Conservation (phyloP, 2,797 vertebrate genomes). For the Cichlasoma orientale region DNA sequence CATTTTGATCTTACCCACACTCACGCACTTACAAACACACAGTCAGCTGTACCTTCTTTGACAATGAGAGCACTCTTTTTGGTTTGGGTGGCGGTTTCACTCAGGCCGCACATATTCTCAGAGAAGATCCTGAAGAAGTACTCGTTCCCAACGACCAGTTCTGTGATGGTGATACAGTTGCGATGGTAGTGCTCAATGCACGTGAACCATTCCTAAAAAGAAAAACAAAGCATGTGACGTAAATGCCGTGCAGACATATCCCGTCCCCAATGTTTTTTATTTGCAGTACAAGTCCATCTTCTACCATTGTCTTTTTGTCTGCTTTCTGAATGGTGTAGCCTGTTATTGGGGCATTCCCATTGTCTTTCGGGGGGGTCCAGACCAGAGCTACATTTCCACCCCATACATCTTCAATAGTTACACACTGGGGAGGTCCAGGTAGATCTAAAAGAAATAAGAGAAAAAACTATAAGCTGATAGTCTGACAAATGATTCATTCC, state of each 20-base stretch:
- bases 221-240: conserved; percentile 3
- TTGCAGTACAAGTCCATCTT: neutral
- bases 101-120: conserved; percentile 97
- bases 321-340: conserved; percentile 99
- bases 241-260: neutral
- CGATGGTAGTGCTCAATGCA: conserved; percentile 97
- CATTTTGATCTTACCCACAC: neutral
- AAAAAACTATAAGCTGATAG: neutral
- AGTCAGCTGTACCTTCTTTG: conserved; percentile 88
- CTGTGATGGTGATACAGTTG: conserved; percentile 90
- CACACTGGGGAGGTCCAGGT: conserved; percentile 89
- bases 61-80: conserved; percentile 93
- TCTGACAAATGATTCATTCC: neutral
- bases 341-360: conserved; percentile 93
- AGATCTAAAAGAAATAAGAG: conserved; percentile 83
- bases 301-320: conserved; percentile 98
- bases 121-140: conserved; percentile 96
- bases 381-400: conserved; percentile 93
- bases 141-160: conserved; percentile 97
- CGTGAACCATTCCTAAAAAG: conserved; percentile 93
- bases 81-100: conserved; percentile 90
- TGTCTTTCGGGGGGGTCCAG: conserved; percentile 94
- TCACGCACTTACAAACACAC: neutral
- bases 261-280: neutral
- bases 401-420: conserved; percentile 95